phyloP scores from a whole-genome alignment of 2,113 vertebrate genomes.

The Cygnus atratus region DNA sequence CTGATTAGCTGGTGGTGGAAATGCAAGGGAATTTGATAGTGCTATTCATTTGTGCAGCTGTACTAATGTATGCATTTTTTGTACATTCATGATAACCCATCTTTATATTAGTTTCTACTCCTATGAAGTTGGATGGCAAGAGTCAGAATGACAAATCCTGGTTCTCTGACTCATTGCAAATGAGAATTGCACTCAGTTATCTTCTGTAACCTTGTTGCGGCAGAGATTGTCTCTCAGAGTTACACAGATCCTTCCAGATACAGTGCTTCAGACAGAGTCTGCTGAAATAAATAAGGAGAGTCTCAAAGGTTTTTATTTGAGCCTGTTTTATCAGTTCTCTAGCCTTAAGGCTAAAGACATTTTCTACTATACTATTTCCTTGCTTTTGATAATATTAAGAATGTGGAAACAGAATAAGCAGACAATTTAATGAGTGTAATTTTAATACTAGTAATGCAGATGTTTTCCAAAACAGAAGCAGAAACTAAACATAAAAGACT shows the following conservation, averaged over 20 bases:
- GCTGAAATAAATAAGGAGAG: not conserved
- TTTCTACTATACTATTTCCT: not conserved
- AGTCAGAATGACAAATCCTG: constrained; percentile 24
- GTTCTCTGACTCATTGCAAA: not conserved
- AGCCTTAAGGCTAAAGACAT: not conserved
- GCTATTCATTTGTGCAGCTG: not conserved
- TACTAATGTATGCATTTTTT: not conserved
- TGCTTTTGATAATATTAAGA: not conserved
- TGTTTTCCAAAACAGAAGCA: not conserved
- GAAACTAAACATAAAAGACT: not conserved
- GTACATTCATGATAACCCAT: not conserved
- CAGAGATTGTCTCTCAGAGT: constrained; percentile 3
- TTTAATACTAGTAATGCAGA: not conserved
- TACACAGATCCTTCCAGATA: constrained; percentile 7
- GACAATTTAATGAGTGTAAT: not conserved
- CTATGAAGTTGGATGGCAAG: not conserved
- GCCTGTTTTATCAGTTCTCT: not conserved
- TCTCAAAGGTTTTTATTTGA: not conserved
- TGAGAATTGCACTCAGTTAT: constrained; percentile 27
- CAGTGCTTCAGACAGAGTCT: not conserved
- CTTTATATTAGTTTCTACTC: not conserved
- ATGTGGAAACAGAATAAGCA: not conserved
- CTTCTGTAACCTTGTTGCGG: constrained; percentile 37
- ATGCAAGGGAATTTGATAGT: not conserved
- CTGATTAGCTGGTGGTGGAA: not conserved